phyloP scores from a whole-genome alignment of 2,113 vertebrate species.

The mouse (Mus musculus) region GRCm39 chrX:168536001-168536500 shows the following conservation, averaged over 20 bases:
- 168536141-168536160: slow-evolving; percentile 65
- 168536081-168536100: slow-evolving; percentile 70
- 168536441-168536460: slow-evolving; percentile 28
- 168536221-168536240: not conserved
- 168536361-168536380: slow-evolving; percentile 43
- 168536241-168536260: not conserved
- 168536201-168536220: not conserved
- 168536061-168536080: slow-evolving; percentile 79
- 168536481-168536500: slow-evolving; percentile 30
- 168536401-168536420: not conserved
- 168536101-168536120: slow-evolving; percentile 48
- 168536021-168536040: slow-evolving; percentile 84
- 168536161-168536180: slow-evolving; percentile 61
- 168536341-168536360: slow-evolving; percentile 39
- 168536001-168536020: slow-evolving; percentile 77
- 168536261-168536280: not conserved
- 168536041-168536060: slow-evolving; percentile 78
- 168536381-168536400: slow-evolving; percentile 12
- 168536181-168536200: slow-evolving; percentile 45
- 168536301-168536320: slow-evolving; percentile 37
- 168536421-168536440: not conserved
- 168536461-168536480: slow-evolving; percentile 20
- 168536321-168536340: not conserved
- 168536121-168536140: slow-evolving; percentile 73
- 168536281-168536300: slow-evolving; percentile 52